phyloP scores from a whole-genome alignment of 2,113 vertebrate genomes.

The Varanus komodoensis region DNA sequence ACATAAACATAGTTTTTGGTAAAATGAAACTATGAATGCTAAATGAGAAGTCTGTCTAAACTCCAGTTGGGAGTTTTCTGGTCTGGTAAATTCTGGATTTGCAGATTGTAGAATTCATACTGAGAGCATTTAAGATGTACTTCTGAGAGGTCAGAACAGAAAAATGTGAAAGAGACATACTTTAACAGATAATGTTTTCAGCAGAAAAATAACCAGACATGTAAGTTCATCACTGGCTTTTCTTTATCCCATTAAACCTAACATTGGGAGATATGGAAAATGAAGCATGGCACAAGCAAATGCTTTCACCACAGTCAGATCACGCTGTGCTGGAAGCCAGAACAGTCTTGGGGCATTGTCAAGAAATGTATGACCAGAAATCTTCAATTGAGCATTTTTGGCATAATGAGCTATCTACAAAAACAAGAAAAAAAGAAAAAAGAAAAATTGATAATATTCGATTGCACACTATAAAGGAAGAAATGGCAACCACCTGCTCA shows the following conservation, averaged over 20 bases:
- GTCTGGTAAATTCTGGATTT: neutral
- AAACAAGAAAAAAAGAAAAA: conserved; percentile 1
- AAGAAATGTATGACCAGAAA: conserved; percentile 35
- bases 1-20: neutral
- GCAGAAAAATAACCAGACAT: neutral
- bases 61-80: neutral
- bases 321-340: neutral
- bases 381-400: conserved; percentile 13
- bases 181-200: neutral
- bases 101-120: neutral
- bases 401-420: conserved; percentile 36
- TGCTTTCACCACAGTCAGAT: conserved; percentile 1
- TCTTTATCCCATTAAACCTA: neutral
- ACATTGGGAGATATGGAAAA: neutral
- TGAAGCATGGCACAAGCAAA: neutral
- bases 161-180: neutral
- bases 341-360: neutral
- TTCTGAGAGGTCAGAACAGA: neutral
- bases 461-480: conserved; percentile 54
- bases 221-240: neutral
- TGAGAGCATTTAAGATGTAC: neutral
- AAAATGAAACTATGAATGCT: neutral
- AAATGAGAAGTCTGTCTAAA: neutral
- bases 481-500: conserved; percentile 76
- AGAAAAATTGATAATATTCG: conserved; percentile 53